Base-by-base conservation (phyloP, 2,113 vertebrate species). In the Stegostoma tigrinum region DNA sequence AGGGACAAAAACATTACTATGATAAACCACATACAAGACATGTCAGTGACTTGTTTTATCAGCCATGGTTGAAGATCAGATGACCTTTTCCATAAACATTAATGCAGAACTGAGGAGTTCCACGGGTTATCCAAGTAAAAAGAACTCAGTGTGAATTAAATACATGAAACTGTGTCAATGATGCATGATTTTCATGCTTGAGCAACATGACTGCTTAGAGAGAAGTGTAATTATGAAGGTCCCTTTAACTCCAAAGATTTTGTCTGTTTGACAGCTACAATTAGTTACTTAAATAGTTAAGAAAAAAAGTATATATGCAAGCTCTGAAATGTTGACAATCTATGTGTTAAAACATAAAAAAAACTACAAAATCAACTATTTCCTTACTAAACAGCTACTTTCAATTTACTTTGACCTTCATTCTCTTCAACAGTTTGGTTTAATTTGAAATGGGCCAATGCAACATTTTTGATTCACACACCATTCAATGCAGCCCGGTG, bases 241-340 rank as follows among this genome's bases (percentile, higher is more conserved):
- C 89, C 87, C 87, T 64, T 91, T 61, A 91, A 64, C 55, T 91
- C 7, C 2, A 17, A 91, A 91, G 30, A 0, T 30, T 52, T 90
- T 42, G n/a, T 80, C 38, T 80, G 78, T 12, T 80, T 91, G 89
- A 91, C 89, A 66, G 89, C 89, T 91, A 34, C 89, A 91, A 90
- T 30, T 90, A 90, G 64, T 90, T 90, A 55, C 30, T 64, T 90
- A 15, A 61, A 91, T 91, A 19, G 30, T n/a, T n/a, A 17, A 64
- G 89, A 3, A 64, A 64, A 91, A 66, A 34, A 64, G 34, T 17
- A 91, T 64, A 19, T 64, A 55, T 66, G 89, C 19, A n/a, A 91
- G 55, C 55, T n/a, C 30, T 2, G 3, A n/a, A 91, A 34, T 66
- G 30, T 64, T 64, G 64, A 91, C 15, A 91, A 34, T 91, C 30